A percentile compares a stretch with the other conserved stretches of the same genome.
These are phyloP conservation scores for Hippoglossus hippoglossus DNA, from an alignment of 2,797 vertebrate species.

Conservation along the genomic window DNA sequence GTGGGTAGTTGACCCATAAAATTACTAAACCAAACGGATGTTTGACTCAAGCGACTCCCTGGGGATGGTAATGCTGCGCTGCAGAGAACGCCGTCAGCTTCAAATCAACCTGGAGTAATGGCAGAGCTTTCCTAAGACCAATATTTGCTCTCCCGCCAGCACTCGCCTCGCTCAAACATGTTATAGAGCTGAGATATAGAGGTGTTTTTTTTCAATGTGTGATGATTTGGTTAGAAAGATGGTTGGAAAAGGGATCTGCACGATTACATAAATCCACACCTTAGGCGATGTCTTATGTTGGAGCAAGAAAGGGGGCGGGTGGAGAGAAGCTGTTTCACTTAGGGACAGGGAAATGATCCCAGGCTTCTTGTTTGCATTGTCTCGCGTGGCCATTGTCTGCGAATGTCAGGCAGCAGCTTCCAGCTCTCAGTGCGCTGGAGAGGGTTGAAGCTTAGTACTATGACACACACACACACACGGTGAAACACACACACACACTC, in stretches of 20 bases:
- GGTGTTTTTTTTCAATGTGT: slow-evolving; percentile 41
- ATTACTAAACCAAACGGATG: slow-evolving; percentile 69
- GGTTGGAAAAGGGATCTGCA: slow-evolving; percentile 46
- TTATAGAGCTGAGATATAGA: slow-evolving; percentile 45
- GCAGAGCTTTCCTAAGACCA: slow-evolving; percentile 22
- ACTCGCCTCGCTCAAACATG: slow-evolving; percentile 30
- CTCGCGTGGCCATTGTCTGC: slow-evolving; percentile 74
- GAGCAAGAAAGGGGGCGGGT: slow-evolving; percentile 43
- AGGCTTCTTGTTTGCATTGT: slow-evolving; percentile 79
- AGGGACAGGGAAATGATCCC: slow-evolving; percentile 67
- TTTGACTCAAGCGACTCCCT: slow-evolving; percentile 73
- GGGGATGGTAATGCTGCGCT: slow-evolving; percentile 60
- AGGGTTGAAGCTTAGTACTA: slow-evolving; percentile 61
- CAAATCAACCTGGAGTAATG: slow-evolving; percentile 54
- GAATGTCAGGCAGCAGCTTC: slow-evolving; percentile 71
- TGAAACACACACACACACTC: neutral
- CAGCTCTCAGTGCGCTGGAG: slow-evolving; percentile 64
- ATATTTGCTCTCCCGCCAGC: slow-evolving; percentile 17
- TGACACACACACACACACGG: slow-evolving; percentile 20
- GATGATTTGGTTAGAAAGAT: slow-evolving; percentile 52
- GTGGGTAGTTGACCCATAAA: slow-evolving; percentile 70
- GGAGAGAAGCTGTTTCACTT: slow-evolving; percentile 67
- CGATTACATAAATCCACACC: slow-evolving; percentile 70
- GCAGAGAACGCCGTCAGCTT: slow-evolving; percentile 55
- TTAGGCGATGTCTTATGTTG: slow-evolving; percentile 63